Evolutionary conservation across 1,140 invertebrate species (phyloP).

Genomic region (Myzus persicae): DNA sequence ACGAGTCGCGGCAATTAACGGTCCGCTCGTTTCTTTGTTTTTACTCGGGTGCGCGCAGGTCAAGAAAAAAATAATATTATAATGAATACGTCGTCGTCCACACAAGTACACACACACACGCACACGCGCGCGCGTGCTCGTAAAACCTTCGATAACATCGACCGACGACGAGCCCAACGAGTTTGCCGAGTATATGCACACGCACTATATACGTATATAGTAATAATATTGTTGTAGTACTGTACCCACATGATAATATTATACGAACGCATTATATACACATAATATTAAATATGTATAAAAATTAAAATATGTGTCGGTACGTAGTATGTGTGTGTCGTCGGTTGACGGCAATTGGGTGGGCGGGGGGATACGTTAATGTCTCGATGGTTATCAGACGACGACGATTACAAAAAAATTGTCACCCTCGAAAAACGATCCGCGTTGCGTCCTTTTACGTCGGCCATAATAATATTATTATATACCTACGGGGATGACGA

Average conservation of each 20-base stretch:
- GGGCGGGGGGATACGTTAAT: background rate
- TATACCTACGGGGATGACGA: background rate
- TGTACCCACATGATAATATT: background rate
- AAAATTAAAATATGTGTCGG: background rate
- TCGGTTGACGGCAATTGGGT: background rate
- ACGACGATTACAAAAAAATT: background rate
- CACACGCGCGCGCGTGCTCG: background rate
- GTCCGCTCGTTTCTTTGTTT: background rate
- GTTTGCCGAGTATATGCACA: background rate
- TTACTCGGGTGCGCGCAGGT: conserved; percentile 25
- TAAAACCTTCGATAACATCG: conserved; percentile 14
- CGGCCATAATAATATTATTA: background rate
- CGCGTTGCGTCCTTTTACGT: background rate
- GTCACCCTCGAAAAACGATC: background rate
- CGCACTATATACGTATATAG: background rate
- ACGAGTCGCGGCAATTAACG: background rate
- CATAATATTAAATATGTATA: background rate
- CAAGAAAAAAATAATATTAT: conserved; percentile 21
- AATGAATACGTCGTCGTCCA: background rate
- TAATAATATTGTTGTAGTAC: background rate
- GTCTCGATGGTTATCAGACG: background rate
- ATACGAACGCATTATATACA: background rate
- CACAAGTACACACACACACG: background rate
- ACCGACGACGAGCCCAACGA: background rate
- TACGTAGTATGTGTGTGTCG: background rate